Evolutionary conservation across 2,113 vertebrate genomes (phyloP), one percentile per base, ranked within the genome.

Genomic region (Struthio camelus): DNA sequence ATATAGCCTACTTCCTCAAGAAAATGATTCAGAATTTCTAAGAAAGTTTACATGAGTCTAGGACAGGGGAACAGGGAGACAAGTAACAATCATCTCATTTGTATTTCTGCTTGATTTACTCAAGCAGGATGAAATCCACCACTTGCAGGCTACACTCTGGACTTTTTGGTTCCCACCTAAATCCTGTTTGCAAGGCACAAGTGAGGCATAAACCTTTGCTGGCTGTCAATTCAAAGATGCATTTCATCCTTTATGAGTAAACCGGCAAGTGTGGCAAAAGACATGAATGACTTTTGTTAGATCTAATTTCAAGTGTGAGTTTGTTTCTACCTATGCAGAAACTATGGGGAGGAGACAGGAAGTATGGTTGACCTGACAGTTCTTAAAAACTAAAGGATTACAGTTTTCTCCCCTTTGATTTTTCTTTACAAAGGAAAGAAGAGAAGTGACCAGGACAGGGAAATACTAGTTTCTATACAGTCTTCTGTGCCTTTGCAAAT

Each of bases 201-300:
- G 79, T 92, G 85, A 96, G 28, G 82, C 81, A 94, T 87, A 73
- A 79, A 38, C 34, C 16, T 93, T 96, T 91, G 61, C 32, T 96
- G 93, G 87, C 89, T 75, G 34, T 83, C 3, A 19, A 89, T 85
- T 86, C 24, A 94, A 81, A 80, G 75, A 91, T 5, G 5, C 79
- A 81, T 77, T 76, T 85, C 44, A 84, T 80, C 2, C 0, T 34
- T 72, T 71, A 71, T 69, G 61, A 86, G 51, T 64, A 87, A 96
- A 86, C 13, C 17, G 69, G 20, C 34, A 80, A 94, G 80, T 65
- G 10, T 1, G 9, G 38, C 46, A 77, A 62, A 89, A 93, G 6
- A 70, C n/a, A 77, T 76, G 67, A 92, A 84, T 69, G 70, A 18
- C 56, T 91, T 91, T 86, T 83, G 44, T 65, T 38, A 93, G 22